These are phyloP conservation scores for Falcaria lacertinaria DNA, from an alignment of 2,888 invertebrate species.

Conservation along the genomic window DNA sequence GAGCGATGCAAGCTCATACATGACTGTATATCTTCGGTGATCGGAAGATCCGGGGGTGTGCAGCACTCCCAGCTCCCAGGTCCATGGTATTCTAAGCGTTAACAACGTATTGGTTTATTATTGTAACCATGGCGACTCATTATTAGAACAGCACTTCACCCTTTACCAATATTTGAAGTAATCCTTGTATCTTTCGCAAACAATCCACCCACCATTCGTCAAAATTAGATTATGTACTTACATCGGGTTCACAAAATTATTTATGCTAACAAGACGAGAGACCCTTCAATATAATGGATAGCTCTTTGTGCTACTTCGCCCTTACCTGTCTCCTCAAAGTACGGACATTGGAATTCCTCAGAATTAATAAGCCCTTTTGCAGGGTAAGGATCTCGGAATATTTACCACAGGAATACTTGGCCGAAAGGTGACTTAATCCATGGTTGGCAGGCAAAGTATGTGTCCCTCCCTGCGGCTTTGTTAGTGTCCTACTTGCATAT, in stretches of 20 bases:
- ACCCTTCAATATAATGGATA: conserved; percentile 52
- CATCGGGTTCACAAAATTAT: conserved; percentile 40
- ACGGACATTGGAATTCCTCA: conserved; percentile 50
- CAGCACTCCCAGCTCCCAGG: too few relatives aligned
- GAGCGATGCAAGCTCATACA: too few relatives aligned
- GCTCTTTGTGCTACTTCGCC: conserved; percentile 44
- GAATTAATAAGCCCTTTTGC: conserved; percentile 62
- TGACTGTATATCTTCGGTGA: too few relatives aligned
- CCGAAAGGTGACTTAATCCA: conserved; percentile 33
- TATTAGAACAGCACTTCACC: neutral
- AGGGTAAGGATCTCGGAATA: conserved; percentile 43
- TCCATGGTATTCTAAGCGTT: too few relatives aligned
- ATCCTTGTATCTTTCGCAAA: neutral
- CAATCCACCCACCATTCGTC: conserved; percentile 4
- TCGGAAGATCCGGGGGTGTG: too few relatives aligned
- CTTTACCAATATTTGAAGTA: conserved; percentile 1
- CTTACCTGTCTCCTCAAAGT: conserved; percentile 50
- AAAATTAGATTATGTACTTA: conserved; percentile 7
- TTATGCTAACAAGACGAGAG: conserved; percentile 41
- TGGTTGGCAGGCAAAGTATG: conserved; percentile 20
- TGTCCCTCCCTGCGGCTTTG: conserved; percentile 13
- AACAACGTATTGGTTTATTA: neutral
- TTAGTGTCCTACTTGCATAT: conserved; percentile 3
- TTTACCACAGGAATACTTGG: conserved; percentile 53
- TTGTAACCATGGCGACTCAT: neutral